A percentile compares a stretch with the other conserved stretches of the same genome.
Conservation (phyloP, 2,113 vertebrate genomes). For the Zosterops pallidus region DNA sequence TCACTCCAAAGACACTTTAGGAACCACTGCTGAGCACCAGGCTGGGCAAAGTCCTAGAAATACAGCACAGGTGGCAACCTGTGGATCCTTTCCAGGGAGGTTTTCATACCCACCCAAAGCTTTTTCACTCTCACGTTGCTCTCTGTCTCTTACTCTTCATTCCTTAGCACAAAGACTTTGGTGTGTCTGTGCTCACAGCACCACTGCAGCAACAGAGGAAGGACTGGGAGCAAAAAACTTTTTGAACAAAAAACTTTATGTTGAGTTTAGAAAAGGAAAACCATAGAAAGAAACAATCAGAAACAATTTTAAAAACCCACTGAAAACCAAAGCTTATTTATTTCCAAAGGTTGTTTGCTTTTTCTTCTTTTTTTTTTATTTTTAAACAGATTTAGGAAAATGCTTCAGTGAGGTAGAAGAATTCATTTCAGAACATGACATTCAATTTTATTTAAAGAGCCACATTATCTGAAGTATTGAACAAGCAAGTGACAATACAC, state of each 20-base stretch:
- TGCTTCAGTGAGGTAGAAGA: slow-evolving; percentile 40
- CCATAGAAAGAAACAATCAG: neutral
- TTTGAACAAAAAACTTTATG: neutral
- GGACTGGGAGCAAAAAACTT: neutral
- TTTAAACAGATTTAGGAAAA: neutral
- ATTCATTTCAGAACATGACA: neutral
- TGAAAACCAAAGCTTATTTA: neutral
- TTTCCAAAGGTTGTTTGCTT: neutral
- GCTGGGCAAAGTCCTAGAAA: neutral
- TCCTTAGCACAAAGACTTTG: neutral
- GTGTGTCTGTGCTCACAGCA: neutral
- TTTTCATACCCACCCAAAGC: neutral
- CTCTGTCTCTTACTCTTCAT: neutral
- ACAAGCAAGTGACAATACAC: neutral
- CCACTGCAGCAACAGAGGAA: neutral
- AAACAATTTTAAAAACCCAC: neutral
- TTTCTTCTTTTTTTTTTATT: neutral
- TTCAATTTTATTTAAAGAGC: slow-evolving; percentile 21
- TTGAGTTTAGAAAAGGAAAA: neutral
- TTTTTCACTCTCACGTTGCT: neutral
- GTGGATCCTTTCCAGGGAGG: neutral
- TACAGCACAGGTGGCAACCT: neutral
- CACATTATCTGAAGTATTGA: neutral
- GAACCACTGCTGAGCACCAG: neutral
- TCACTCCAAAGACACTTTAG: neutral